Evolutionary conservation across 2,113 vertebrate species (phyloP).

Genomic region (Eudyptes chrysolophus): DNA sequence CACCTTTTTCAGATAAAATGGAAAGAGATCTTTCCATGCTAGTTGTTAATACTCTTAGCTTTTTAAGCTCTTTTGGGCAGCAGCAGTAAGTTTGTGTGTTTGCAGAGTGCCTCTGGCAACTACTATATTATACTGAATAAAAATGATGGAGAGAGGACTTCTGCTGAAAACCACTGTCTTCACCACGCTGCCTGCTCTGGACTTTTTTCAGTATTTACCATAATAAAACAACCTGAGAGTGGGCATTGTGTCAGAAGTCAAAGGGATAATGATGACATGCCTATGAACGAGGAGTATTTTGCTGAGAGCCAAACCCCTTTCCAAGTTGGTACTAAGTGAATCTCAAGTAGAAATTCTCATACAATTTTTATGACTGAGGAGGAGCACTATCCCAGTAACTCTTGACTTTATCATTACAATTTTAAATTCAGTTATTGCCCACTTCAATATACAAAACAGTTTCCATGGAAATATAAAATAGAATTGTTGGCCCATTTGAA

Average conservation of each 20-base stretch:
- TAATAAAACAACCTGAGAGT: background rate
- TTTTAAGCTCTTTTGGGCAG: background rate
- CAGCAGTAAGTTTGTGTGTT: background rate
- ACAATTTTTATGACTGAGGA: constrained; percentile 23
- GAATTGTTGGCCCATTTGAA: constrained; percentile 32
- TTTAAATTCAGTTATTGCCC: constrained; percentile 25
- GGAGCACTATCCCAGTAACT: background rate
- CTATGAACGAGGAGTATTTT: background rate
- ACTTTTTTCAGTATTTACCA: constrained; percentile 5
- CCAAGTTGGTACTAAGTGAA: background rate
- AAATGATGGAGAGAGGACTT: background rate
- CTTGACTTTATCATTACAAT: constrained; percentile 3
- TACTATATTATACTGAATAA: background rate
- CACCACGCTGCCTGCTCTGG: background rate
- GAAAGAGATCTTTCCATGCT: background rate
- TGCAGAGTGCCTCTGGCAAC: constrained; percentile 18
- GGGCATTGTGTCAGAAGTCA: constrained; percentile 6
- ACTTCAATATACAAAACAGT: constrained; percentile 46
- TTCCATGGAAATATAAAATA: constrained; percentile 31
- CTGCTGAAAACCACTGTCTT: background rate
- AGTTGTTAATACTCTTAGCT: background rate
- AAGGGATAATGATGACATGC: constrained; percentile 16
- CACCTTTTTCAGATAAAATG: background rate
- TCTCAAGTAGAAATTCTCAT: background rate
- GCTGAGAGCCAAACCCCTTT: background rate